phyloP scores from a whole-genome alignment of 1,140 invertebrate species.

The Atta cephalotes region DNA sequence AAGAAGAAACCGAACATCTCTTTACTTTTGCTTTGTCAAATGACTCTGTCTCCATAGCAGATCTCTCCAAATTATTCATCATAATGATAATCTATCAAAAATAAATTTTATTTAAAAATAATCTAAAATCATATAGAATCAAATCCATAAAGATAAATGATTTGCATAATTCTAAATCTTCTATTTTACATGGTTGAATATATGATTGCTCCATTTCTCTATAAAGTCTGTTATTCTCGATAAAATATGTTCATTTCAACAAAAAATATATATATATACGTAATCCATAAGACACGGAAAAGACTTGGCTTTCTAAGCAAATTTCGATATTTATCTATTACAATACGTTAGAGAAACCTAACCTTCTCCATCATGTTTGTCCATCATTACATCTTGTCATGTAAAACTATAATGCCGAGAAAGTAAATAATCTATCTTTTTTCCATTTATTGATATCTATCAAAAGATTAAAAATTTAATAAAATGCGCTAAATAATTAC shows the following conservation, averaged over 20 bases:
- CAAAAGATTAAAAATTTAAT: background rate
- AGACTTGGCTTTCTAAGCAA: background rate
- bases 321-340: background rate
- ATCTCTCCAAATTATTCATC: slow-evolving; percentile 71
- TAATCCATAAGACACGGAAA: background rate
- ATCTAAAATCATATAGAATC: background rate
- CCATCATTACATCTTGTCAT: background rate
- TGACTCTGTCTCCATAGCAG: slow-evolving; percentile 59
- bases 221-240: background rate
- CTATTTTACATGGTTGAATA: background rate
- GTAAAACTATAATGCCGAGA: background rate
- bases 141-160: background rate
- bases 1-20: slow-evolving; percentile 66
- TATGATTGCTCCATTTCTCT: background rate
- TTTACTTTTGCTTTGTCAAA: slow-evolving; percentile 57
- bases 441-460: background rate
- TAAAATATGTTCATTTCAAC: background rate
- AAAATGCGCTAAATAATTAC: background rate
- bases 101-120: background rate
- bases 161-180: background rate
- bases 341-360: slow-evolving; percentile 30
- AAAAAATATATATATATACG: background rate
- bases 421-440: background rate
- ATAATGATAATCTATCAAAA: background rate
- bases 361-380: background rate